Evolutionary conservation across 2,888 invertebrate species (phyloP), one percentile per base, ranked within the genome.

Genomic region (Gisinianus flammeolus): DNA sequence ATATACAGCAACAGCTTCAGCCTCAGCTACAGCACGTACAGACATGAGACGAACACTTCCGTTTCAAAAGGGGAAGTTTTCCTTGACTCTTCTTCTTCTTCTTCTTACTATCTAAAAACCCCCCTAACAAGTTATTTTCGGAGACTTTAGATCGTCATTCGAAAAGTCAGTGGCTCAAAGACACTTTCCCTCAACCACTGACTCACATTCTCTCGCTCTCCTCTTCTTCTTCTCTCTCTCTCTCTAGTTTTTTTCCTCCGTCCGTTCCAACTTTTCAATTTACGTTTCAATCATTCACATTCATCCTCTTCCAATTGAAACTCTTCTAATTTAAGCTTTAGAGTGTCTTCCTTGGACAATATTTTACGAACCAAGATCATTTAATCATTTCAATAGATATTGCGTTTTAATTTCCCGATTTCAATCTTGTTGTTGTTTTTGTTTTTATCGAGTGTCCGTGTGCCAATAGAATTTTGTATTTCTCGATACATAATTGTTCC

Each of bases 61-160:
- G 73, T 73, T 73, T 73, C 33, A 73, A 58, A 73, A 73, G 73
- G 73, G 73, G 73, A 72, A 72, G 72, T 58, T 72, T 72, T 72
- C 72, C 72, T 72, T 72, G 71, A 71, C 5, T 71, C 71, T 71
- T 71, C 22, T 68, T 68, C 68, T n/a, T 68, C 16, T 66, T 66
- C 26, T 26, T 67, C 28, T n/a, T 54, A 26, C 56, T 26, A 12
- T 62, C 12, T 71, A 58, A 56, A 56, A 52, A 73, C 73, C 73
- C 73, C 73, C 73, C 73, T 73, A 73, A 73, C 62, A 73, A 73
- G 73, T 73, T 73, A 73, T 73, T 73, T 73, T 73, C 73, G 73
- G 73, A 73, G 62, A 73, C 62, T 73, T 73, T 58, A 73, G 62
- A 73, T 73, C 73, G 73, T 73, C 73, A 62, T 73, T 73, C 73